phyloP scores from a whole-genome alignment of 2,888 invertebrate genomes.

The Sturmia bella region DNA sequence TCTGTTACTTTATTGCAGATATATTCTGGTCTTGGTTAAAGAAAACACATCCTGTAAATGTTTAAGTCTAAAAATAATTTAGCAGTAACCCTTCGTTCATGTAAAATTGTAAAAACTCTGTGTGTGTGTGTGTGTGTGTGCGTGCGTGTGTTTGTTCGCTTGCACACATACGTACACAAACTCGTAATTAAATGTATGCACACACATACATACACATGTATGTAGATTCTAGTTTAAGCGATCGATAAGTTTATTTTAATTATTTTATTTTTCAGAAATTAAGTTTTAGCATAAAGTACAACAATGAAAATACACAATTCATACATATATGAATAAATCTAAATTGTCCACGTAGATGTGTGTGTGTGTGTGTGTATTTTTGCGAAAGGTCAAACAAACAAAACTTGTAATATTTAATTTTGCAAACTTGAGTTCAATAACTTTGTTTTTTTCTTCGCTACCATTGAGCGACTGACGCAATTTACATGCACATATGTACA shows the following conservation, averaged over 20 bases:
- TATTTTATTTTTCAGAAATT: conserved; percentile 11
- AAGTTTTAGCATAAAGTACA: conserved; percentile 30
- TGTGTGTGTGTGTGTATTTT: background rate
- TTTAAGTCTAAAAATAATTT: conserved; percentile 3
- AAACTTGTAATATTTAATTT: conserved; percentile 10
- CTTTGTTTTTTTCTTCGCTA: conserved; percentile 33
- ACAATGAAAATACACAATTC: conserved; percentile 17
- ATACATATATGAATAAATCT: background rate
- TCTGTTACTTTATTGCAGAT: conserved; percentile 70
- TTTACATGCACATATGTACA: background rate
- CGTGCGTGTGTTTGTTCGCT: background rate
- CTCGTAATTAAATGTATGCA: conserved; percentile 21
- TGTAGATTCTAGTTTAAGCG: conserved; percentile 51
- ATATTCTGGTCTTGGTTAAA: conserved; percentile 33
- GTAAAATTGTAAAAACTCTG: background rate
- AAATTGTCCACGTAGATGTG: conserved; percentile 11
- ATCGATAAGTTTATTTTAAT: conserved; percentile 26
- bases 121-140: background rate
- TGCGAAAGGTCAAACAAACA: conserved; percentile 1
- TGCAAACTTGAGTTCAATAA: conserved; percentile 1
- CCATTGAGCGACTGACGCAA: conserved; percentile 23
- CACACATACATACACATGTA: conserved; percentile 8
- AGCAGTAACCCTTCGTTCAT: conserved; percentile 10
- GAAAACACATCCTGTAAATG: background rate
- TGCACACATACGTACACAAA: conserved; percentile 12